Evolutionary conservation across 2,113 vertebrate species (phyloP).

Genomic region (Nipponia nippon): DNA sequence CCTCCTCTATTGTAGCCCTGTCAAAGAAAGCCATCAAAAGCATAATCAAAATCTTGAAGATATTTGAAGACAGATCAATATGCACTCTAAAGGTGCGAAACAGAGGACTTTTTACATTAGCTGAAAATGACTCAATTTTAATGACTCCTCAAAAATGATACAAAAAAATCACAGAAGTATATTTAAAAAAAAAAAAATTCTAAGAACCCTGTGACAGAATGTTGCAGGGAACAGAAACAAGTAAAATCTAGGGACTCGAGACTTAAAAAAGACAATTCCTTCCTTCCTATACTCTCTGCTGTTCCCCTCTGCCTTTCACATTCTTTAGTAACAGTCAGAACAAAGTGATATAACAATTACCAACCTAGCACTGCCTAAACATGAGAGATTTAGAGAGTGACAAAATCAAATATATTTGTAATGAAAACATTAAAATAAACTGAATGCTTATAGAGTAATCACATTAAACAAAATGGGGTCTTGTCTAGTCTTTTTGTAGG

Average conservation of each 20-base stretch:
- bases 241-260: neutral
- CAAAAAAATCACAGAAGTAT: neutral
- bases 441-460: neutral
- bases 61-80: neutral
- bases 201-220: neutral
- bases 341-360: neutral
- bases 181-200: neutral
- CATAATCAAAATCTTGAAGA: neutral
- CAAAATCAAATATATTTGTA: neutral
- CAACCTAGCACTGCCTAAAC: neutral
- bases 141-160: neutral
- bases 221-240: neutral
- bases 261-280: neutral
- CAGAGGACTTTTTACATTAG: neutral
- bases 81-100: neutral
- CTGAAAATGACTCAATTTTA: neutral
- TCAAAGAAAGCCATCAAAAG: slow-evolving; percentile 22
- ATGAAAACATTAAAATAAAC: neutral
- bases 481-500: neutral
- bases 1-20: slow-evolving; percentile 93
- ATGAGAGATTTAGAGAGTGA: neutral
- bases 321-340: neutral
- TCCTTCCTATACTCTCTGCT: neutral
- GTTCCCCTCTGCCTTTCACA: neutral
- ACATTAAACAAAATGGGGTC: neutral